These are phyloP conservation scores for Epirrita christyi DNA, from an alignment of 2,888 invertebrate genomes.

Conservation along the genomic window DNA sequence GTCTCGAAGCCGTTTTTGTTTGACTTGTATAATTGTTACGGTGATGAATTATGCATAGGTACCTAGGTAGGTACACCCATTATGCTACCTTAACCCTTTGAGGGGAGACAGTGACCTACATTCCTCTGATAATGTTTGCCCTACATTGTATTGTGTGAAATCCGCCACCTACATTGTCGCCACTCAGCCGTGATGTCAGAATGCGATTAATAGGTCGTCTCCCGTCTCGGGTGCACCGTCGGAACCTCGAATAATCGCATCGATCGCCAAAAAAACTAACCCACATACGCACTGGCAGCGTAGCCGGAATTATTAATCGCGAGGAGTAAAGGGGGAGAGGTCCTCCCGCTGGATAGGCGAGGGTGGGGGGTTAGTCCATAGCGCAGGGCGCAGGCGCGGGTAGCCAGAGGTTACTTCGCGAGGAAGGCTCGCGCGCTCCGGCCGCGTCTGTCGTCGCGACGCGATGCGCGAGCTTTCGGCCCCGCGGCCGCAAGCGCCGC, in stretches of 20 bases:
- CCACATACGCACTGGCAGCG: conserved; percentile 84
- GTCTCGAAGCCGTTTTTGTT: conserved; percentile 7
- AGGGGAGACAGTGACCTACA: conserved; percentile 42
- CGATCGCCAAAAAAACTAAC: conserved; percentile 85
- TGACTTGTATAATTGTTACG: conserved; percentile 11
- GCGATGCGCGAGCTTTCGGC: conserved; percentile 79
- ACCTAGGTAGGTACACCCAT: conserved; percentile 18
- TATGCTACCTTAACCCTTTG: conserved; percentile 35
- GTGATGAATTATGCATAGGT: conserved; percentile 19
- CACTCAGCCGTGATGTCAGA: conserved; percentile 60
- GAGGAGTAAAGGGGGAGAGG: conserved; percentile 65
- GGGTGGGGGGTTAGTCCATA: conserved; percentile 34
- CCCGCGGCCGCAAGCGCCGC: conserved; percentile 84
- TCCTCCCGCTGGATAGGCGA: conserved; percentile 57
- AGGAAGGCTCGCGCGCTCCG: conserved; percentile 79
- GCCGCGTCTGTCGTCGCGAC: conserved; percentile 74
- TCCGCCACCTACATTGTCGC: conserved; percentile 41
- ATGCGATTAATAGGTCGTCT: conserved; percentile 74
- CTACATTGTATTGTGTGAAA: conserved; percentile 39
- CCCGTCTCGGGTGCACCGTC: conserved; percentile 70
- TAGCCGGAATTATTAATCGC: conserved; percentile 84
- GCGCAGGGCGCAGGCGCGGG: conserved; percentile 66
- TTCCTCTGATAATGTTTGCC: conserved; percentile 39
- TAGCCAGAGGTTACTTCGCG: conserved; percentile 77
- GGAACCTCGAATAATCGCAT: conserved; percentile 81